A percentile compares a stretch with the other conserved stretches of the same genome.
Evolutionary conservation across 2,797 vertebrate species (phyloP).

Genomic region (Catamblyrhynchus diadema): DNA sequence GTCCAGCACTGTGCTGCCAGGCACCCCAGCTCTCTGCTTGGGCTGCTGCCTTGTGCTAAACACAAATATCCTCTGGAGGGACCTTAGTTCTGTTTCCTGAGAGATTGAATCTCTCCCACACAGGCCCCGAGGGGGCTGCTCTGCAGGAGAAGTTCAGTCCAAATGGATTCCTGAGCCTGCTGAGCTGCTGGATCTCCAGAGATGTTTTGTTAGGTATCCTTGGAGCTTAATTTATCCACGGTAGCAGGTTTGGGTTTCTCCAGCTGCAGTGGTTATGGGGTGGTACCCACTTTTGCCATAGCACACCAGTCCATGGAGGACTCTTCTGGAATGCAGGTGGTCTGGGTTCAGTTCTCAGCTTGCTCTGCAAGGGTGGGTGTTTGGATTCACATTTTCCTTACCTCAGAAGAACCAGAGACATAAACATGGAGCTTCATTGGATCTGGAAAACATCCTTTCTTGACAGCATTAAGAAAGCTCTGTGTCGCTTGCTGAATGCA

Average conservation of each 20-base stretch:
- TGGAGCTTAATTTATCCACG: background rate
- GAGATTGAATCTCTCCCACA: background rate
- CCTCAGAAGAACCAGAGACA: background rate
- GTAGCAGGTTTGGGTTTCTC: background rate
- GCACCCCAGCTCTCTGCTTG: background rate
- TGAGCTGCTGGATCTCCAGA: background rate
- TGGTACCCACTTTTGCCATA: background rate
- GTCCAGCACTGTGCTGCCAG: background rate
- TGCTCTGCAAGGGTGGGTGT: background rate
- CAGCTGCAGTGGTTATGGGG: background rate
- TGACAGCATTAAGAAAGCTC: background rate
- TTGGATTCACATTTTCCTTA: background rate
- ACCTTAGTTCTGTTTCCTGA: background rate
- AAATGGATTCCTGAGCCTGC: background rate
- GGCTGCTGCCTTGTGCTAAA: background rate
- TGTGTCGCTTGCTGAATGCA: background rate
- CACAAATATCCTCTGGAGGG: background rate
- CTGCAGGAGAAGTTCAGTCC: background rate
- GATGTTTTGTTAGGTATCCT: background rate
- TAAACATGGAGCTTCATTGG: background rate
- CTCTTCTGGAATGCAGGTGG: background rate
- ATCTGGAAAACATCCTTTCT: background rate
- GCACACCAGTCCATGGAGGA: background rate
- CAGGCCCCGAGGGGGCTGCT: background rate
- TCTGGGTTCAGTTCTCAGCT: background rate